phyloP scores from a whole-genome alignment of 2,113 vertebrate genomes.

The Xyrauchen texanus region DNA sequence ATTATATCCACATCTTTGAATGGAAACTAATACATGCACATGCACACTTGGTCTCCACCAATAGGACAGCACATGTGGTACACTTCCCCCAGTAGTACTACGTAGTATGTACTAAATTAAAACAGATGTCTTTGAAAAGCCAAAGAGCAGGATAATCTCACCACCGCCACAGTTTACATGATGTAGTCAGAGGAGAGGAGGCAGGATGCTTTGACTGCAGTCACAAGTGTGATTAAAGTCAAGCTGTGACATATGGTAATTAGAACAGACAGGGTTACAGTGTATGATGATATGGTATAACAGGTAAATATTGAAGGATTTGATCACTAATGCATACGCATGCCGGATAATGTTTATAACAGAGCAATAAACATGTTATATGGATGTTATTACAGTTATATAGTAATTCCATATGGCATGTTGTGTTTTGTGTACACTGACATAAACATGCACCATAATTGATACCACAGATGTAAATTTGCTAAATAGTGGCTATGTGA shows the following conservation, averaged over 20 bases:
- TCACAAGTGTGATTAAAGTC: slow-evolving; percentile 12
- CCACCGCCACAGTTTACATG: slow-evolving; percentile 24
- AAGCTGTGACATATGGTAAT: slow-evolving; percentile 18
- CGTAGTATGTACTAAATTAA: neutral
- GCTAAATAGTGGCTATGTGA: neutral
- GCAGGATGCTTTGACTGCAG: slow-evolving; percentile 8
- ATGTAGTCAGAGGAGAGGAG: slow-evolving; percentile 22
- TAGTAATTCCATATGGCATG: slow-evolving; percentile 12
- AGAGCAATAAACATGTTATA: neutral
- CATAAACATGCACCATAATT: neutral
- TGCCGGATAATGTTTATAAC: neutral
- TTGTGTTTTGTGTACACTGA: neutral
- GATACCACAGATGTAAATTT: neutral
- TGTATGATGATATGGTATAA: neutral
- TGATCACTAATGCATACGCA: neutral
- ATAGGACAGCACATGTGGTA: too few relatives aligned
- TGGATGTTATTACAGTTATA: neutral
- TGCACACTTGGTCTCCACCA: too few relatives aligned
- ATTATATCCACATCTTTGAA: too few relatives aligned
- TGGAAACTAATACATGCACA: too few relatives aligned
- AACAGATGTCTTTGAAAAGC: neutral
- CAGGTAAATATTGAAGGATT: neutral
- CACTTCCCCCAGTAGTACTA: too few relatives aligned
- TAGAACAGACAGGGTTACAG: neutral
- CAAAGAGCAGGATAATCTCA: neutral